Evolutionary conservation across 2,888 invertebrate genomes (phyloP).

Genomic region (Chymomyza amoena): DNA sequence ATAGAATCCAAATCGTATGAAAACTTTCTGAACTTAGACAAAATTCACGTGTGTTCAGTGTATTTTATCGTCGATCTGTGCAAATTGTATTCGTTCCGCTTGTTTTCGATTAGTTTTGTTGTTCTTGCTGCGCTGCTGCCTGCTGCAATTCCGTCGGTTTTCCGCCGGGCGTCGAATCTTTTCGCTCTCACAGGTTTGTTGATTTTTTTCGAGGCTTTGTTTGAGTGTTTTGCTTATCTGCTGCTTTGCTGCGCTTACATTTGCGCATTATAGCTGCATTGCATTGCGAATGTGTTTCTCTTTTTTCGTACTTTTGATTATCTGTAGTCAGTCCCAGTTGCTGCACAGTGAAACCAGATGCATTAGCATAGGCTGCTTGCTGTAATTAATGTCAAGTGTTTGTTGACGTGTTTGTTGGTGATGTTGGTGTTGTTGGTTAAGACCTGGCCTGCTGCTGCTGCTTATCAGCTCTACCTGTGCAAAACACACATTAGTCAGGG

Average conservation of each 20-base stretch:
- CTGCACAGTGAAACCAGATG: slow-evolving; percentile 51
- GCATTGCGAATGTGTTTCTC: slow-evolving; percentile 41
- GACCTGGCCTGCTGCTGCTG: background rate
- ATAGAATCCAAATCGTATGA: too few relatives aligned
- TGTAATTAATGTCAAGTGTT: slow-evolving; percentile 58
- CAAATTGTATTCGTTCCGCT: too few relatives aligned
- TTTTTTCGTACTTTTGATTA: slow-evolving; percentile 12
- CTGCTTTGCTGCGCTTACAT: background rate
- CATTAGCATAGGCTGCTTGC: slow-evolving; percentile 45
- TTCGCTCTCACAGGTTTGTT: background rate
- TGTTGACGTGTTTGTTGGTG: too few relatives aligned
- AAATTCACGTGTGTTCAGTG: too few relatives aligned
- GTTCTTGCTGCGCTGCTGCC: slow-evolving; percentile 22
- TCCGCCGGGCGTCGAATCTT: slow-evolving; percentile 34
- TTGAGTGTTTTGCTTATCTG: slow-evolving; percentile 11
- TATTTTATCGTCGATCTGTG: too few relatives aligned
- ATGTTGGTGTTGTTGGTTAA: background rate
- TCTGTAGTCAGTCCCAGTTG: slow-evolving; percentile 21
- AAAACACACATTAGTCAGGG: background rate
- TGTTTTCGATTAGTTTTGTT: slow-evolving; percentile 11
- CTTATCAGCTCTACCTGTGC: background rate
- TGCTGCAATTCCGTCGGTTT: slow-evolving; percentile 13
- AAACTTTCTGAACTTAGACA: too few relatives aligned
- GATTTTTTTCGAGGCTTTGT: slow-evolving; percentile 10
- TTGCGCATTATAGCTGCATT: slow-evolving; percentile 9